Evolutionary conservation across 2,797 vertebrate species (phyloP).

Genomic region (Naso thynnoides): DNA sequence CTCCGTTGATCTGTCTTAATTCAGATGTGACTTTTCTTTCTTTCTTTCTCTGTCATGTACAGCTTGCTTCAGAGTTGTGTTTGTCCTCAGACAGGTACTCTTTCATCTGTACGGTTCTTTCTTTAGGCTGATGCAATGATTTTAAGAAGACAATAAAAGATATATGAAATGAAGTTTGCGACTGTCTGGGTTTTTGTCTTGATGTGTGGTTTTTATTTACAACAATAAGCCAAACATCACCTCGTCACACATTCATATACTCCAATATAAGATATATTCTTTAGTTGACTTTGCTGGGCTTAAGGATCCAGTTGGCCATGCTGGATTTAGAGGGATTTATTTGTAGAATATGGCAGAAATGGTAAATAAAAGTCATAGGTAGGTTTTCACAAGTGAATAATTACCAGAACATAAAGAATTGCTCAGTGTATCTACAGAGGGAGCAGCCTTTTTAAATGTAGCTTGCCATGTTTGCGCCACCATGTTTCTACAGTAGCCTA

Average conservation of each 20-base stretch:
- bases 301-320: too few species aligned
- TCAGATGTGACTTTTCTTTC: slow-evolving; percentile 70
- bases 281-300: background rate
- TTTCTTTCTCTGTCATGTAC: slow-evolving; percentile 75
- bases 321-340: too few species aligned
- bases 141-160: slow-evolving; percentile 85
- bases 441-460: too few species aligned
- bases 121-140: slow-evolving; percentile 85
- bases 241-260: background rate
- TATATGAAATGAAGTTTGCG: slow-evolving; percentile 56
- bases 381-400: too few species aligned
- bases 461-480: too few species aligned
- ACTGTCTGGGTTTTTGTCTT: slow-evolving; percentile 1
- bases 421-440: too few species aligned
- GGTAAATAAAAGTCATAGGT: too few species aligned
- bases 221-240: background rate
- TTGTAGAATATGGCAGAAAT: too few species aligned
- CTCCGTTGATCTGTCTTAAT: slow-evolving; percentile 70
- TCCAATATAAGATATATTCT: background rate
- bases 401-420: too few species aligned
- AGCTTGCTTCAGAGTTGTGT: slow-evolving; percentile 80
- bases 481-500: too few species aligned
- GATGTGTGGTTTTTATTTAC: background rate
- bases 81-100: slow-evolving; percentile 83
- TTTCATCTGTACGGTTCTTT: slow-evolving; percentile 82